Conservation (phyloP, 2,113 vertebrate species). For the Sus scrofa region T2T-Sscrofa CM000822.6:2393501-2394000, state of each 20-base stretch:
- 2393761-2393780: background rate
- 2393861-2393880: background rate
- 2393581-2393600: background rate
- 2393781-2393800: background rate
- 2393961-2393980: background rate
- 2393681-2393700: background rate
- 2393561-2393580: background rate
- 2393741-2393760: background rate
- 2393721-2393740: background rate
- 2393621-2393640: background rate
- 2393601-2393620: background rate
- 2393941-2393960: background rate
- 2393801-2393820: background rate
- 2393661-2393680: background rate
- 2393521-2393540: background rate
- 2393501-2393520: background rate
- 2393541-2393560: background rate
- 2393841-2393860: background rate
- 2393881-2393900: no score
- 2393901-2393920: background rate
- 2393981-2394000: background rate
- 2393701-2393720: background rate
- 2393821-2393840: background rate
- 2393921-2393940: background rate
- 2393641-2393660: background rate